A percentile compares a stretch with the other conserved stretches of the same genome.
phyloP scores from a whole-genome alignment of 2,797 vertebrate species.

The Anguilla pacifica region DNA sequence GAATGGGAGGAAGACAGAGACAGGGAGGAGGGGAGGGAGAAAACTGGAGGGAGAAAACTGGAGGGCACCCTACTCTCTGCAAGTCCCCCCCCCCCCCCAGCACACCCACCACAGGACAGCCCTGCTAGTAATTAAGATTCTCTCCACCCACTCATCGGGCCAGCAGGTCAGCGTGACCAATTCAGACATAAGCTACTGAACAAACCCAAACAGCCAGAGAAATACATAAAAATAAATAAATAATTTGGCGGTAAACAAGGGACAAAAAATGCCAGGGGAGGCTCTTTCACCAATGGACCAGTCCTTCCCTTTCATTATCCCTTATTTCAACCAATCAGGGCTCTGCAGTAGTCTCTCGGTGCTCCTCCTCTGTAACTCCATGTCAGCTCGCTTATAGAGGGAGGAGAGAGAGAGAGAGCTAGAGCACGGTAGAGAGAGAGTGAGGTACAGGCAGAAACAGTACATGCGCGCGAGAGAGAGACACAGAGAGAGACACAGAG shows the following conservation, averaged over 20 bases:
- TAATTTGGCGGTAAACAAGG: conserved; percentile 29
- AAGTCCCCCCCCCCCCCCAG: no score
- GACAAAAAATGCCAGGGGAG: conserved; percentile 22
- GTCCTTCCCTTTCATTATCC: neutral
- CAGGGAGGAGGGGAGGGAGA: neutral
- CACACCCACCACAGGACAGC: neutral
- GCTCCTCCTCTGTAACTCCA: conserved; percentile 52
- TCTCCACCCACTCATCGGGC: conserved; percentile 36
- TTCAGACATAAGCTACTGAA: neutral
- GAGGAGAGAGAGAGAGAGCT: conserved; percentile 8
- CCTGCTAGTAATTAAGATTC: neutral
- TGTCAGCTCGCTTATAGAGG: conserved; percentile 35
- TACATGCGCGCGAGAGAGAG: conserved; percentile 46
- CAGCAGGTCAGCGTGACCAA: conserved; percentile 32
- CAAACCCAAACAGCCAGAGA: conserved; percentile 41
- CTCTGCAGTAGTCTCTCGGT: conserved; percentile 39
- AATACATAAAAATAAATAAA: conserved; percentile 26
- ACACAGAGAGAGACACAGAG: conserved; percentile 41
- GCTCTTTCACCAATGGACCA: neutral
- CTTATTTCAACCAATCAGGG: conserved; percentile 57
- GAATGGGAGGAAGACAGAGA: conserved; percentile 29
- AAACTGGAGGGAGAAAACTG: conserved; percentile 11
- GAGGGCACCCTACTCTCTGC: neutral
- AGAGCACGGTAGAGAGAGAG: conserved; percentile 23
- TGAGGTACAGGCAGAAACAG: conserved; percentile 26